Base-by-base conservation (phyloP, 2,888 invertebrate genomes). In the Epistrophe eligans region DNA sequence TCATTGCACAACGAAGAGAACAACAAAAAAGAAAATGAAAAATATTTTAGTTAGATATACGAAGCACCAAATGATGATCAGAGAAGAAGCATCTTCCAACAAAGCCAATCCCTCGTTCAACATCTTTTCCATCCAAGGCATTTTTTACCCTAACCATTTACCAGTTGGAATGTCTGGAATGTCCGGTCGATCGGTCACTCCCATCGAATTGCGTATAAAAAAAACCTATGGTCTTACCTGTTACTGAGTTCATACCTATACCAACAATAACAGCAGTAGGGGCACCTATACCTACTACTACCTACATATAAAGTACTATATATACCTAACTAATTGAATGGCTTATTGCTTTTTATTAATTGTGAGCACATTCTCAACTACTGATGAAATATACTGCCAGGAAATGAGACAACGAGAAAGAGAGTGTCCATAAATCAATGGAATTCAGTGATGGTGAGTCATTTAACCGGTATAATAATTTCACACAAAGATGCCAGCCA, bases 141-240 rank as follows among this genome's bases (percentile, higher is more conserved):
- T 24, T 15, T 11, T 15, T n/a, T 15, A 24, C 24, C 73, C 52
- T 58, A 24, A 62, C 40, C 15, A 43, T 24, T 32, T 7, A 32
- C 35, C 35, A n/a, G 10, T 43, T 48, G 82, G 77, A 72, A 82
- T 82, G 77, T 19, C 40, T 82, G 77, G 82, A 82, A 82, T 82
- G 82, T 82, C 82, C 82, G 82, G 82, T 77, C 50, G 77, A 64
- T 48, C 57, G 70, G 52, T 57, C 55, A 81, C 77, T 77, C 81
- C 15, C 70, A 50, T 50, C 60, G 15, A 4, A 19, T 52, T 19
- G 38, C 7, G 13, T 24, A 55, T 8, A 38, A 24, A 17, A 24
- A 17, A 73, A 66, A 72, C 60, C 71, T 57, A 48, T 76, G 77
- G 64, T 28, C 28, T 81, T 77, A 81, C 81, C 70, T 81, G 70